Evolutionary conservation across 2,113 vertebrate species (phyloP).

Genomic region (Lepus americanus): DNA sequence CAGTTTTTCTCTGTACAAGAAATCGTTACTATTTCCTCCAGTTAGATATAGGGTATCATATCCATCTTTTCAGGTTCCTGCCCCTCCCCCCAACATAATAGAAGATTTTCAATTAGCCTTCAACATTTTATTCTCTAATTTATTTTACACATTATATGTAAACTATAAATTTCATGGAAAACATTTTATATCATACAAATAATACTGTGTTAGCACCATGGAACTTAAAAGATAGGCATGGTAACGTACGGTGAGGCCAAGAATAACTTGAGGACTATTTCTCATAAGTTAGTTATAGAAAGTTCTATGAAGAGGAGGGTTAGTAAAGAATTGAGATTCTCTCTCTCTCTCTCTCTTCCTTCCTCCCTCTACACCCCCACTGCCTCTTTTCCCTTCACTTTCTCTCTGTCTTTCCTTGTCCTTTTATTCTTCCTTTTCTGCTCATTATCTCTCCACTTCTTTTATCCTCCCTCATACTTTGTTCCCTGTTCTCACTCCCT

Average conservation of each 20-base stretch:
- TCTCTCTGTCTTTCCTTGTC: not conserved
- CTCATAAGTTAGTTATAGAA: not conserved
- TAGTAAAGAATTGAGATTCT: not conserved
- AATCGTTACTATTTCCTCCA: not conserved
- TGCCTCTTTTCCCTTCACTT: not conserved
- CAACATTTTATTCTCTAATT: not conserved
- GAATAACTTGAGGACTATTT: too few species aligned
- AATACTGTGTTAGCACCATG: not conserved
- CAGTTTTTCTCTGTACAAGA: not conserved
- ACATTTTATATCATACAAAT: not conserved
- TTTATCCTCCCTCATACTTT: not conserved
- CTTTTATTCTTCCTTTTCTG: not conserved
- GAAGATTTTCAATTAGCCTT: not conserved
- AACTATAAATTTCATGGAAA: not conserved
- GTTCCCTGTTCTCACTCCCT: too few species aligned
- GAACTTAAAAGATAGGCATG: not conserved
- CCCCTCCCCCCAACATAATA: not conserved
- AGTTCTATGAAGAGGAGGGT: not conserved
- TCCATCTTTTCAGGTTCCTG: not conserved
- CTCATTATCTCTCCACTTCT: not conserved
- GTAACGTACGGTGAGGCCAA: too few species aligned
- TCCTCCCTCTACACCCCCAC: too few species aligned
- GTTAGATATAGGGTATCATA: not conserved
- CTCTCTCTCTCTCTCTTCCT: not conserved
- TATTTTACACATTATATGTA: not conserved